phyloP scores from a whole-genome alignment of 23 tunicate species.

The Trididemnum clinides region DNA sequence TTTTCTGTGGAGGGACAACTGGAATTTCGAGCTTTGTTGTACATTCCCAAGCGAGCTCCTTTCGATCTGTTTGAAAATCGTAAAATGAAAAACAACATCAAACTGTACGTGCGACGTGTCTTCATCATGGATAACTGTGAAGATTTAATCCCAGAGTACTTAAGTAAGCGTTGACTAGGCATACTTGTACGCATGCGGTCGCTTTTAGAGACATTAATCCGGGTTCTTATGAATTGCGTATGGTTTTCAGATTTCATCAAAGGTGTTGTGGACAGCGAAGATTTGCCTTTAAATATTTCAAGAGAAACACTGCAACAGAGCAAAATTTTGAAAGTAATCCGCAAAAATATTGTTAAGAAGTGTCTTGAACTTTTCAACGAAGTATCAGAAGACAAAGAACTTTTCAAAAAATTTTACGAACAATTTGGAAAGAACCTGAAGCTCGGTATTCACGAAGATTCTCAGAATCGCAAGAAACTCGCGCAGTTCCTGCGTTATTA shows the following conservation, averaged over 20 bases:
- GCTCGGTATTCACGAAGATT: slow-evolving; percentile 98
- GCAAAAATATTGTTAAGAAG: slow-evolving; percentile 92
- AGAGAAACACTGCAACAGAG: slow-evolving; percentile 94
- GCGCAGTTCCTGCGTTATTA: slow-evolving; percentile 84
- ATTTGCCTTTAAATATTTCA: slow-evolving; percentile 94
- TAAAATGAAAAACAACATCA: slow-evolving; percentile 94
- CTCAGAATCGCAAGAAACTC: slow-evolving; percentile 92
- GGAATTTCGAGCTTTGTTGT: slow-evolving; percentile 91
- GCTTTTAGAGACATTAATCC: too few relatives aligned
- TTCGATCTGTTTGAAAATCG: slow-evolving; percentile 95
- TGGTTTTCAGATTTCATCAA: slow-evolving; percentile 79
- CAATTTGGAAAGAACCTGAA: slow-evolving; percentile 93
- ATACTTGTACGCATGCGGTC: too few relatives aligned
- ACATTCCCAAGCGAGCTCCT: slow-evolving; percentile 95
- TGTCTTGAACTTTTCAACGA: slow-evolving; percentile 84
- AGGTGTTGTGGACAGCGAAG: slow-evolving; percentile 98
- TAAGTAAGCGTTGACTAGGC: slow-evolving; percentile 58
- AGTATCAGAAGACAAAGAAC: slow-evolving; percentile 92
- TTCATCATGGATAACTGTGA: slow-evolving; percentile 99
- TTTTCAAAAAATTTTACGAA: slow-evolving; percentile 89
- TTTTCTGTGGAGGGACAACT: slow-evolving; percentile 98
- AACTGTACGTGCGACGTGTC: slow-evolving; percentile 91
- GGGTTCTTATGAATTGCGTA: background rate
- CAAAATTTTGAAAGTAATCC: slow-evolving; percentile 95
- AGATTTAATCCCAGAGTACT: slow-evolving; percentile 93